Base-by-base conservation (phyloP, 2,888 invertebrate genomes). In the Drosophila trichaetosa region DNA sequence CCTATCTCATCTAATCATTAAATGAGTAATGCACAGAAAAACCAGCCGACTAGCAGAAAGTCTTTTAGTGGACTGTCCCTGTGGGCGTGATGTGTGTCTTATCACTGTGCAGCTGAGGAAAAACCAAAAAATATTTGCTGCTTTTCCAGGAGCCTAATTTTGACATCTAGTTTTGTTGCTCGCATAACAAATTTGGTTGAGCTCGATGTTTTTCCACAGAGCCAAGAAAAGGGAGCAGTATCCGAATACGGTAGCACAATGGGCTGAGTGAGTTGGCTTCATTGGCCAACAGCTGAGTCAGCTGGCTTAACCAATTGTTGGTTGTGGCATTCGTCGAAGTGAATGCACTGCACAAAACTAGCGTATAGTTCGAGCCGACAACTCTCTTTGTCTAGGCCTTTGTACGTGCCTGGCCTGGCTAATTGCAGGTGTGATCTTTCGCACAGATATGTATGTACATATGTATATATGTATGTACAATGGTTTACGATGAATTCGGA, bases 371-470 rank as follows among this genome's bases (percentile, higher is more conserved):
- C 38, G 34, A 48, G 31, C 29, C 24, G 52, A 29, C 33, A 46
- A 54, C 40, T 49, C 40, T 69, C 53, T 69, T 48, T 67, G 72
- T 67, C 56, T 51, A 27, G 21, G 40, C 46, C n/a, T 7, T 51
- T 64, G 16, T 60, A 77, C 77, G 76, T 77, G 76, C 34, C 48
- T 24, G 18, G 62, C 31, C 52, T 77, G 49, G 27, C 64, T 65
- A 77, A 76, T 76, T 77, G 65, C 53, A 62, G 52, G 64, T 76
- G 76, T 36, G 64, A 76, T 76, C 61, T 76, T 73, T 76, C 72
- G 58, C 72, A 73, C 57, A 61, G 74, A 62, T 75, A 16, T 24
- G 16, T 46, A 24, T 13, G 46, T 4, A 46, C 13, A 21, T 46
- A 16, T 7, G 11, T 13, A 42, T 42, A 3, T 21, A 11, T 13